Evolutionary conservation across 2,888 invertebrate species (phyloP).

Genomic region (Scaeva pyrastri): DNA sequence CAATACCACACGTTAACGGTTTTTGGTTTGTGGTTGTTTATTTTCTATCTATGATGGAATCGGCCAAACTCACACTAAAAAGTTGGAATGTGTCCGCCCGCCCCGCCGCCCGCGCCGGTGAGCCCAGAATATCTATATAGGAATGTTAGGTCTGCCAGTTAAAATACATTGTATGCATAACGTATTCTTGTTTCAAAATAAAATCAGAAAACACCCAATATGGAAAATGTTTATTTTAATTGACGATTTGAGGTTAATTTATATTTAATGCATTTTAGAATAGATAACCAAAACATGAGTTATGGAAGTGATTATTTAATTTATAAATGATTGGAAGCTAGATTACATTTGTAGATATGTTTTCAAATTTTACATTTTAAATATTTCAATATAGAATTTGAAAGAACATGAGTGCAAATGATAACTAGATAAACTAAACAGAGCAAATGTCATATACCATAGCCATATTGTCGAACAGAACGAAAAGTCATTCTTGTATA

Average conservation of each 20-base stretch:
- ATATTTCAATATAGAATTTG: no score
- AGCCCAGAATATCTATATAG: no score
- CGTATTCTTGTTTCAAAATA: not conserved
- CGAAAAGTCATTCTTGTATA: no score
- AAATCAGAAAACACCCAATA: not conserved
- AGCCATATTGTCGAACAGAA: no score
- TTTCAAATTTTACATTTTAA: no score
- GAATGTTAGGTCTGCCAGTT: not conserved
- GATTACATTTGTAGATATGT: no score
- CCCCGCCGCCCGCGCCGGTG: no score
- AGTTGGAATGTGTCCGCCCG: no score
- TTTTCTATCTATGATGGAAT: not conserved
- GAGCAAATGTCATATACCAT: no score
- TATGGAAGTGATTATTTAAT: not conserved
- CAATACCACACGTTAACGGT: not conserved
- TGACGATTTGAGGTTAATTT: constrained; percentile 17
- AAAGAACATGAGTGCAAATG: no score
- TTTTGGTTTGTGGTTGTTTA: constrained; percentile 18
- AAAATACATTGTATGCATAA: not conserved
- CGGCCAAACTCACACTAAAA: not conserved
- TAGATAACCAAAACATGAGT: not conserved
- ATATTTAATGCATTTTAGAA: not conserved
- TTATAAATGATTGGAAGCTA: not conserved
- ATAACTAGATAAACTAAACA: no score
- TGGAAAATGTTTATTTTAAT: not conserved